phyloP scores from a whole-genome alignment of 1,140 invertebrate genomes.

The Orussus abietinus region DNA sequence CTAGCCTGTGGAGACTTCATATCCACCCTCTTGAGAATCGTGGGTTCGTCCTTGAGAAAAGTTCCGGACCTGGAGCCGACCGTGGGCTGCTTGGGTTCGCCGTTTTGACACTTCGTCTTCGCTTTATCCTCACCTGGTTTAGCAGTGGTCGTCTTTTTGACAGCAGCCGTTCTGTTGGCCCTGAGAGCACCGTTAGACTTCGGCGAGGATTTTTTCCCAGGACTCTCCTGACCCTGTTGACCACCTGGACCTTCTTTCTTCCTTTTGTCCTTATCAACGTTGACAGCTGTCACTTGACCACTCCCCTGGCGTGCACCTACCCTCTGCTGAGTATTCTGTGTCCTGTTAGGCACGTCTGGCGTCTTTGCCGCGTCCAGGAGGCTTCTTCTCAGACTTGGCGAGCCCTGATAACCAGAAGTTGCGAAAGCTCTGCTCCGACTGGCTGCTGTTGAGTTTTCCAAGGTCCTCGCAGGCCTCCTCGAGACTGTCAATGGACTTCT shows the following conservation, averaged over 20 bases:
- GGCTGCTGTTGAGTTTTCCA: constrained; percentile 47
- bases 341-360: constrained; percentile 37
- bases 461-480: constrained; percentile 29
- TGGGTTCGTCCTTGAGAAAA: constrained; percentile 68
- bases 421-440: constrained; percentile 47
- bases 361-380: constrained; percentile 48
- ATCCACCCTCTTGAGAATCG: constrained; percentile 54
- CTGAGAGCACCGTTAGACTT: constrained; percentile 34
- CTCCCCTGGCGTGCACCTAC: constrained; percentile 6
- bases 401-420: constrained; percentile 36
- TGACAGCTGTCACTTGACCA: constrained; percentile 10
- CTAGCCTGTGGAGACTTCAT: constrained; percentile 47
- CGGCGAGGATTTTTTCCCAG: constrained; percentile 42
- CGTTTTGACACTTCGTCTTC: constrained; percentile 40
- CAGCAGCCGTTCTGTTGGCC: constrained; percentile 22
- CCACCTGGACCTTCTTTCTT: constrained; percentile 29
- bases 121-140: constrained; percentile 33
- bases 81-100: constrained; percentile 41
- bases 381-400: constrained; percentile 42
- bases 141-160: constrained; percentile 16
- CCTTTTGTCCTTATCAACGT: constrained; percentile 18
- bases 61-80: constrained; percentile 63
- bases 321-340: constrained; percentile 16
- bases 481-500: constrained; percentile 28
- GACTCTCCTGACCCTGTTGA: constrained; percentile 36